Conservation (phyloP, 2,888 invertebrate genomes). For the Epinotia nisella region DNA sequence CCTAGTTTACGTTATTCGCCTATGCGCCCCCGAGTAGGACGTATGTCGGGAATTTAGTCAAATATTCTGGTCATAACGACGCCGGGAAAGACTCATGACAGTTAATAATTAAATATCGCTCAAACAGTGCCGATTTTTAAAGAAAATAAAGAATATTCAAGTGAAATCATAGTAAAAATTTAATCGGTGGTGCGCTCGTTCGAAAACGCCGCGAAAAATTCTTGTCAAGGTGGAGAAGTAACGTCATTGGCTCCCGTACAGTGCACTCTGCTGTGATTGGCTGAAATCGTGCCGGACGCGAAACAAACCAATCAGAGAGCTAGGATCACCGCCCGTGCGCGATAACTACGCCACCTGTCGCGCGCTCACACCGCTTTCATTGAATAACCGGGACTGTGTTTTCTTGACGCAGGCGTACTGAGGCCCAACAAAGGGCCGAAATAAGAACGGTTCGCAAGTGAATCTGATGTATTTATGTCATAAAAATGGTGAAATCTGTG, state of each 20-base stretch:
- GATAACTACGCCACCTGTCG: conserved; percentile 81
- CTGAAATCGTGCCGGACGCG: conserved; percentile 51
- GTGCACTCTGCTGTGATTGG: conserved; percentile 63
- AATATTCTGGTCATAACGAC: conserved; percentile 1
- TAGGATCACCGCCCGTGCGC: conserved; percentile 59
- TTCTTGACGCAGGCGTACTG: conserved; percentile 82
- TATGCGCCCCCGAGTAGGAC: conserved; percentile 41
- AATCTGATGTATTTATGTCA: conserved; percentile 90
- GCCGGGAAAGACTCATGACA: neutral
- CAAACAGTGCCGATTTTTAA: conserved; percentile 4
- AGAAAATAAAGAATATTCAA: neutral
- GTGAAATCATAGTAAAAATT: conserved; percentile 47
- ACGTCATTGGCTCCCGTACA: conserved; percentile 62
- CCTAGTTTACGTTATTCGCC: conserved; percentile 66
- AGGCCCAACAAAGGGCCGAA: conserved; percentile 84
- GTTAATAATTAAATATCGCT: neutral
- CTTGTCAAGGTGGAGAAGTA: conserved; percentile 52
- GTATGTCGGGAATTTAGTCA: conserved; percentile 27
- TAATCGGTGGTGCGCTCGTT: conserved; percentile 56
- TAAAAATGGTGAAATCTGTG: conserved; percentile 93
- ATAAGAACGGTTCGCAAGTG: conserved; percentile 80
- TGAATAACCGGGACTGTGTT: conserved; percentile 80
- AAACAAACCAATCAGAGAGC: conserved; percentile 61
- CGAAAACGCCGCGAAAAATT: conserved; percentile 63
- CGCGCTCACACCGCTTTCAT: conserved; percentile 73